A percentile compares a stretch with the other conserved stretches of the same genome.
These are phyloP conservation scores for Dascyllus trimaculatus DNA, from an alignment of 2,113 vertebrate species.

Conservation along the genomic window DNA sequence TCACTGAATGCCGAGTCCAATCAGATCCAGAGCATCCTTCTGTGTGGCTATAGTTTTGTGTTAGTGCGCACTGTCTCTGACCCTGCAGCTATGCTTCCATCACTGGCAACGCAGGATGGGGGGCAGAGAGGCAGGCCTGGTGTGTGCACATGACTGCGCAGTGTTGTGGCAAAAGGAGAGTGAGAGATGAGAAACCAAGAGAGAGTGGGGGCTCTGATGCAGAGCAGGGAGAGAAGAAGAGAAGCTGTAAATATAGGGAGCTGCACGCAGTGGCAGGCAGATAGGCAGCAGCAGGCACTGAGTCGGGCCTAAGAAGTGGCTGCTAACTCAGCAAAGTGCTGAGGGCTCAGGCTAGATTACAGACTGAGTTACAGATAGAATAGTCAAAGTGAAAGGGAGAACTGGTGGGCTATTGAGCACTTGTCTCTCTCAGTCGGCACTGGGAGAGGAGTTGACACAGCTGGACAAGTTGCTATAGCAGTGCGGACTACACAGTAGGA, in stretches of 20 bases:
- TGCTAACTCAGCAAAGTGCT: conserved; percentile 68
- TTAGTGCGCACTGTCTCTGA: conserved; percentile 41
- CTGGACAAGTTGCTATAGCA: conserved; percentile 74
- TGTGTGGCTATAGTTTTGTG: conserved; percentile 40
- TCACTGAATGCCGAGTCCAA: conserved; percentile 61
- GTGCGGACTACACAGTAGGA: conserved; percentile 66
- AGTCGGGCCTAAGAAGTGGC: conserved; percentile 62
- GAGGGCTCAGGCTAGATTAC: conserved; percentile 66
- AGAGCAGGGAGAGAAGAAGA: conserved; percentile 63
- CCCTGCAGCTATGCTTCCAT: conserved; percentile 72
- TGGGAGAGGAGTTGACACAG: conserved; percentile 76
- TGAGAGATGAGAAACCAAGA: conserved; percentile 63
- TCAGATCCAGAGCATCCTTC: conserved; percentile 55
- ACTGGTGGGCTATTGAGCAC: conserved; percentile 43
- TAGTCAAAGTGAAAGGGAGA: conserved; percentile 39
- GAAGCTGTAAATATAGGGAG: conserved; percentile 68
- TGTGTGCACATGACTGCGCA: conserved; percentile 78
- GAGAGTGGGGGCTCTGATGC: conserved; percentile 67
- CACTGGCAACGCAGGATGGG: conserved; percentile 55
- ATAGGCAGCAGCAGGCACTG: conserved; percentile 64
- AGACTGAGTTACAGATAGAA: conserved; percentile 48
- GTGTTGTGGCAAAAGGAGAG: conserved; percentile 67
- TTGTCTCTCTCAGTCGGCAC: conserved; percentile 54
- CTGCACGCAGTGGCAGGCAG: conserved; percentile 52
- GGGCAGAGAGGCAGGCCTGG: conserved; percentile 58